These are phyloP conservation scores for Callyntrura guangdongensis DNA, from an alignment of 2,888 invertebrate species.

Conservation along the genomic window DNA sequence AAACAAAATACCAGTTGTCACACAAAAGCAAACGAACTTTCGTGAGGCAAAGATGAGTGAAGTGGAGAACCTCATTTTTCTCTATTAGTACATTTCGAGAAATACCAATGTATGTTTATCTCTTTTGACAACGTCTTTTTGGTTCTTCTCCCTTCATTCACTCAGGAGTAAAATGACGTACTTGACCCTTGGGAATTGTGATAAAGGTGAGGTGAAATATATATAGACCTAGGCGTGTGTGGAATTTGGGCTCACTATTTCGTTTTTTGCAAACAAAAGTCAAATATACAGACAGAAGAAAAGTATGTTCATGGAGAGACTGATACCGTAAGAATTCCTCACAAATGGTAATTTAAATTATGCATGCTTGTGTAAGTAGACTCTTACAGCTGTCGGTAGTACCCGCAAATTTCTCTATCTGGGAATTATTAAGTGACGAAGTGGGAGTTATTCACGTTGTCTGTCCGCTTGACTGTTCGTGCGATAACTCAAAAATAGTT, in stretches of 20 bases:
- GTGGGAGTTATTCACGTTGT: too few species aligned
- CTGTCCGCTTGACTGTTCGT: too few species aligned
- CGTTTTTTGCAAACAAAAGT: not conserved
- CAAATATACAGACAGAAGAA: not conserved
- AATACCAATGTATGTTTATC: constrained; percentile 15
- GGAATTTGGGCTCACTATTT: not conserved
- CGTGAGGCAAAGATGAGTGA: not conserved
- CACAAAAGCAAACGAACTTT: not conserved
- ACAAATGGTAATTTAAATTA: too few species aligned
- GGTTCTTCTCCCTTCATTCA: constrained; percentile 12
- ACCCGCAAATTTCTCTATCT: too few species aligned
- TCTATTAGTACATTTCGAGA: constrained; percentile 32
- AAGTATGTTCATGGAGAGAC: not conserved
- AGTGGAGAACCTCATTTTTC: constrained; percentile 30
- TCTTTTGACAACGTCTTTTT: constrained; percentile 1
- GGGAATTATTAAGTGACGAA: too few species aligned
- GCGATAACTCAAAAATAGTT: too few species aligned
- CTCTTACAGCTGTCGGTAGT: too few species aligned
- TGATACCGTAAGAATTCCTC: too few species aligned
- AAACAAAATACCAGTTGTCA: constrained; percentile 26
- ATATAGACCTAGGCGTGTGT: not conserved
- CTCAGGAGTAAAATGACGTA: constrained; percentile 67
- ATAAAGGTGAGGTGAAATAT: not conserved
- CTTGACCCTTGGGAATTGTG: constrained; percentile 64
- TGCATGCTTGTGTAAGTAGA: too few species aligned